Percentiles rank a stretch among this genome's conserved stretches.
Conservation (phyloP, 2,113 vertebrate species). For the Notothenia coriiceps region DNA sequence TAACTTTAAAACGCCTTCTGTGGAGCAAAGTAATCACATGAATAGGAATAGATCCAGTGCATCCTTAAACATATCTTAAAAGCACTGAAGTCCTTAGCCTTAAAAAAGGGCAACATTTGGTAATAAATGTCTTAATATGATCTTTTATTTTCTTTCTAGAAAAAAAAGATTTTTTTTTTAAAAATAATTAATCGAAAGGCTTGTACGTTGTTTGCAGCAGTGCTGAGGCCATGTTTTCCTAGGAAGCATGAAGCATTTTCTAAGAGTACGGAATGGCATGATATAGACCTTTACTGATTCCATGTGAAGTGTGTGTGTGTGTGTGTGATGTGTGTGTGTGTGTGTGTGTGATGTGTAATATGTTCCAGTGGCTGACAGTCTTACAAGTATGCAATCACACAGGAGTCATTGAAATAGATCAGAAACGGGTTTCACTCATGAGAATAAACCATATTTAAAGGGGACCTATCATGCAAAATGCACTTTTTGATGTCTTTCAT, state of each 20-base stretch:
- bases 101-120: no score
- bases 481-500: no score
- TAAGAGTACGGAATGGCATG: neutral
- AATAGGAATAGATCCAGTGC: no score
- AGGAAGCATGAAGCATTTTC: neutral
- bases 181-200: no score
- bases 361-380: neutral
- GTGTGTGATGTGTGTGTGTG: neutral
- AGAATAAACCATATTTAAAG: neutral
- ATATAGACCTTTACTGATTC: neutral
- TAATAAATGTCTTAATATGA: no score
- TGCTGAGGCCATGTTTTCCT: neutral
- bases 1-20: no score
- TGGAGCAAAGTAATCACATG: no score
- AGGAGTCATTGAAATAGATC: neutral
- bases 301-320: neutral
- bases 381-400: neutral
- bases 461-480: no score
- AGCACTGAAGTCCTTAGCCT: no score
- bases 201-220: neutral
- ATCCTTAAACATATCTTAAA: no score
- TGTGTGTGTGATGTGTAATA: neutral
- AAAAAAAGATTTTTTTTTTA: no score
- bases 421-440: neutral
- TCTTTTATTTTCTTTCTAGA: no score